Evolutionary conservation across 2,113 vertebrate species (phyloP), one percentile per base, ranked within the genome.

Genomic region (Dicentrarchus labrax): DNA sequence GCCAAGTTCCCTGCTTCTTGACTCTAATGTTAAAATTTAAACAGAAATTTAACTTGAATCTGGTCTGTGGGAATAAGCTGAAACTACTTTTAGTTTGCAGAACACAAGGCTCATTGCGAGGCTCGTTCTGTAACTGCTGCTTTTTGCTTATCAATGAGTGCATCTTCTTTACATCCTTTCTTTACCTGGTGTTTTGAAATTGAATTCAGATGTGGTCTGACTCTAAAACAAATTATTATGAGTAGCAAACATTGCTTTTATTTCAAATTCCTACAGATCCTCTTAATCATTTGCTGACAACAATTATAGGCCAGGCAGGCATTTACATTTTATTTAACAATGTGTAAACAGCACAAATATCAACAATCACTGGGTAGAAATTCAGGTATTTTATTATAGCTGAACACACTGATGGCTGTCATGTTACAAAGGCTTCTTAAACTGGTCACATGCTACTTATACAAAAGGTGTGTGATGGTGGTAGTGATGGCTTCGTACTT

Each of bases 1-100:
- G 54, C 47, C 38, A 15, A 4, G 73, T 50, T 12, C 47, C 12
- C n/a, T 73, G 50, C 12, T 61, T 38, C 54, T 62, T 12, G 30
- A 22, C 6, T 22, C 68, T 22, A 5, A 13, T 77, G n/a, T 39
- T 39, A 19, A 24, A 47, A 47, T 47, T 47, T 47, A 3, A 47
- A 30, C 30, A 41, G 15, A 78, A 78, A 21, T 36, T 68, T 15
- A 30, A 39, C 24, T 51, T 38, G 15, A 50, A 16, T 38, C 51
- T 68, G 41, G 13, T 66, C 24, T 88, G 51, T 72, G 21, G 48
- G 39, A 61, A 47, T 76, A 16, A 39, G 19, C 7, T 10, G 10
- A 41, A 71, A 54, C 39, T 60, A 41, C 30, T 76, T 19, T 5
- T 10, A 51, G 36, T 17, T 57, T 72, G 45, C 12, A 45, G 45